Evolutionary conservation across 2,888 invertebrate genomes (phyloP), one percentile per base, ranked within the genome.

Genomic region (Calephelis perditalis): DNA sequence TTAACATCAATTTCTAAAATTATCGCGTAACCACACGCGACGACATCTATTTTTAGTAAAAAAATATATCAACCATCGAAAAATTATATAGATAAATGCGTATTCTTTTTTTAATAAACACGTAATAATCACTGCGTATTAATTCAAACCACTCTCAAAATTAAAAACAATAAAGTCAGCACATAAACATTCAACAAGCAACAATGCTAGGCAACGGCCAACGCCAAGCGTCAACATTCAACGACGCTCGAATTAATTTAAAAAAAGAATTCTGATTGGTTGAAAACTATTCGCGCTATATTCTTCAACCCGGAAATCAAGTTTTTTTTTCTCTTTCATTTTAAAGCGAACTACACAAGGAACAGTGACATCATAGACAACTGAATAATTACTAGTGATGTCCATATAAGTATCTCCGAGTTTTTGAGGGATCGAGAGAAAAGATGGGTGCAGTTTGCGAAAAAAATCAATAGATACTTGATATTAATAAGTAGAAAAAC

Each of bases 241-340:
- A 81, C 82, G 77, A 84, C 84, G 84, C 87, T 73, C 73, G 78
- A 82, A 82, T 76, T 70, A 76, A 78, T 82, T 84, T 78, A 71
- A 80, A 88, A 86, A 80, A 67, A 68, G 70, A 61, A 69, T 63
- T 66, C 59, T 79, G 84, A 87, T 88, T 88, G 87, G 88, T 71
- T 78, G 73, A 76, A 77, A 77, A 75, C 73, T 75, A 70, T 74
- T 69, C 72, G 72, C 67, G 73, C 71, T 69, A 70, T 69, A 62
- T 40, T 11, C 46, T 65, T 63, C 55, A 62, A 60, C 62, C 65
- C 67, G 65, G 66, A 67, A 65, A 65, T 52, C 9, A 8, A 40
- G 35, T 8, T n/a, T 45, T 15, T 11, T 56, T 40, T 15, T 55
- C 11, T 59, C 56, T 37, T 52, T 45, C 37, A 40, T 40, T 40